Evolutionary conservation across 2,113 vertebrate species (phyloP), one percentile per base, ranked within the genome.

Genomic region (Alces alces): DNA sequence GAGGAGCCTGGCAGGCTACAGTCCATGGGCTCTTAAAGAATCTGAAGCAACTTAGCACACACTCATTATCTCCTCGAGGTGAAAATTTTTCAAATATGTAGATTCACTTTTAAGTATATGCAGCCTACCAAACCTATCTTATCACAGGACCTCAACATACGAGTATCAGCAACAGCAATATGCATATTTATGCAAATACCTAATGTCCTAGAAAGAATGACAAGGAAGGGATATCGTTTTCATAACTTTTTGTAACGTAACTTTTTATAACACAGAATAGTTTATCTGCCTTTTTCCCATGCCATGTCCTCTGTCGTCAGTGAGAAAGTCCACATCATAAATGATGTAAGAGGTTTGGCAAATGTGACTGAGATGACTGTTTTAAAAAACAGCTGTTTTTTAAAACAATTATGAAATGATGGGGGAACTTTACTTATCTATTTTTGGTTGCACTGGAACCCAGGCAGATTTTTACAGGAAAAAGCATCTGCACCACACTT

Each of bases 81-180:
- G 1, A 16, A 54, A 50, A 88, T 25, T 86, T 96, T 84, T 96
- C 80, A 93, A 91, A 94, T 91, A 78, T 21, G 39, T 21, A 90
- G 50, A 89, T 50, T 94, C 43, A 33, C 58, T 95, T 89, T 30
- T 28, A 64, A 95, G 78, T 79, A 76, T 3, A 86, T 43, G 17
- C 8, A 19, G 7, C 45, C 33, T 52, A 57, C 6, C 8, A 25
- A 73, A 86, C 2, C n/a, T 80, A 6, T 70, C 17, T 80, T 54
- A 86, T 43, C 23, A 9, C 1, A 91, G 52, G 57, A 45, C 28
- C 27, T 83, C 27, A 85, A 50, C 17, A 52, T 30, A 61, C 25
- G 21, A 80, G 45, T 57, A 94, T 47, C n/a, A 52, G 43, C 28
- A 83, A 66, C 1, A 78, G 73, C 25, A 54, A 90, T 76, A 87